Evolutionary conservation across 2,888 invertebrate species (phyloP).

Genomic region (Octodonta nipae): DNA sequence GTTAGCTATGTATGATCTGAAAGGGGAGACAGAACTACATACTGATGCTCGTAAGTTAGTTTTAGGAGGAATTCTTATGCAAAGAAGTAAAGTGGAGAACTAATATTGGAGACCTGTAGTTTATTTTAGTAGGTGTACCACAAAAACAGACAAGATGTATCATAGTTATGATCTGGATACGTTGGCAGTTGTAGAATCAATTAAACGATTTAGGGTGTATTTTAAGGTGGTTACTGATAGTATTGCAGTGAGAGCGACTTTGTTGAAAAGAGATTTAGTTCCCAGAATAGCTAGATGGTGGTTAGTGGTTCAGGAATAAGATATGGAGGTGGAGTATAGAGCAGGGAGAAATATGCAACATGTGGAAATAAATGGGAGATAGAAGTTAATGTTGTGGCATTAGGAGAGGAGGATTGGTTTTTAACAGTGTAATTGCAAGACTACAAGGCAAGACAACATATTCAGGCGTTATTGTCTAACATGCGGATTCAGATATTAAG

Average conservation of each 20-base stretch:
- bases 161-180: not conserved
- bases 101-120: too few relatives aligned
- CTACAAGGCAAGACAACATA: too few relatives aligned
- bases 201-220: not conserved
- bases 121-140: not conserved
- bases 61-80: not conserved
- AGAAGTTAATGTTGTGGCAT: too few relatives aligned
- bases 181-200: not conserved
- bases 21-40: not conserved
- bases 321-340: slow-evolving; percentile 10
- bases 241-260: slow-evolving; percentile 10
- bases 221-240: slow-evolving; percentile 11
- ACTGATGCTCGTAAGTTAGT: not conserved
- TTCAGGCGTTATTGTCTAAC: too few relatives aligned
- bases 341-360: slow-evolving; percentile 8
- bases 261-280: slow-evolving; percentile 13
- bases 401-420: too few relatives aligned
- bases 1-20: not conserved
- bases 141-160: not conserved
- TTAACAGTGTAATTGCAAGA: too few relatives aligned
- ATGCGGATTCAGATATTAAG: too few relatives aligned
- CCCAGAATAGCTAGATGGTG: slow-evolving; percentile 17
- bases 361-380: too few relatives aligned
- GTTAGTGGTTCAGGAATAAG: slow-evolving; percentile 15
- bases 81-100: not conserved